These are phyloP conservation scores for Plebejus argus DNA, from an alignment of 2,888 invertebrate genomes.

Conservation along the genomic window DNA sequence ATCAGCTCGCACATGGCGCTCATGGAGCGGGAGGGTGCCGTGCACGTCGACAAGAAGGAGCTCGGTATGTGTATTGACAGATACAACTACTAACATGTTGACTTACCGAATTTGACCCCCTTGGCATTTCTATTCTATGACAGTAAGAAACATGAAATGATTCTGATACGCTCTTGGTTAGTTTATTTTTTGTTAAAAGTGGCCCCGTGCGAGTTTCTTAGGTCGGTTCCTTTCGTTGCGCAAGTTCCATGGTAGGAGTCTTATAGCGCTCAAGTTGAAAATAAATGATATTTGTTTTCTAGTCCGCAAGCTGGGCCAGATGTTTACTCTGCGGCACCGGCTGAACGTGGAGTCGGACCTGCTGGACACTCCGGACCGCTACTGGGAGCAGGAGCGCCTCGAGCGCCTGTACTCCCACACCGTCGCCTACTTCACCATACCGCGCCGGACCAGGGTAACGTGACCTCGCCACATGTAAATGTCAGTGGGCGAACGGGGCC, in stretches of 20 bases:
- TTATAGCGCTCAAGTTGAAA: not conserved
- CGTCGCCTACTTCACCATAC: constrained; percentile 91
- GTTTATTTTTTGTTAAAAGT: no score
- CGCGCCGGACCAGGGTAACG: constrained; percentile 89
- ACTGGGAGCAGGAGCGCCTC: constrained; percentile 97
- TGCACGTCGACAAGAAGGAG: constrained; percentile 85
- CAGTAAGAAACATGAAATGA: no score
- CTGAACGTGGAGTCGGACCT: constrained; percentile 97
- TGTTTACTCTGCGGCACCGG: constrained; percentile 92
- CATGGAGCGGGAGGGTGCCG: constrained; percentile 87
- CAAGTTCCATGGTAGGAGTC: not conserved
- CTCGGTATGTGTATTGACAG: constrained; percentile 53
- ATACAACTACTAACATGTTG: no score
- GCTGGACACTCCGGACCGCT: constrained; percentile 97
- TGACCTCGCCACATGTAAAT: constrained; percentile 2
- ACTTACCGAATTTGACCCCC: no score
- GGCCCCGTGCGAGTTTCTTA: no score
- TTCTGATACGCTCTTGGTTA: no score
- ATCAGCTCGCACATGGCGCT: constrained; percentile 90
- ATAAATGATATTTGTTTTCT: not conserved
- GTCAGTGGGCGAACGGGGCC: not conserved
- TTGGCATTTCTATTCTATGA: no score
- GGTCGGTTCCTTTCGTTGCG: no score
- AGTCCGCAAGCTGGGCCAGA: constrained; percentile 84
- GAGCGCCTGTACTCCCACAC: constrained; percentile 92